These are phyloP conservation scores for Momotus momota DNA, from an alignment of 2,797 vertebrate genomes.

Conservation along the genomic window DNA sequence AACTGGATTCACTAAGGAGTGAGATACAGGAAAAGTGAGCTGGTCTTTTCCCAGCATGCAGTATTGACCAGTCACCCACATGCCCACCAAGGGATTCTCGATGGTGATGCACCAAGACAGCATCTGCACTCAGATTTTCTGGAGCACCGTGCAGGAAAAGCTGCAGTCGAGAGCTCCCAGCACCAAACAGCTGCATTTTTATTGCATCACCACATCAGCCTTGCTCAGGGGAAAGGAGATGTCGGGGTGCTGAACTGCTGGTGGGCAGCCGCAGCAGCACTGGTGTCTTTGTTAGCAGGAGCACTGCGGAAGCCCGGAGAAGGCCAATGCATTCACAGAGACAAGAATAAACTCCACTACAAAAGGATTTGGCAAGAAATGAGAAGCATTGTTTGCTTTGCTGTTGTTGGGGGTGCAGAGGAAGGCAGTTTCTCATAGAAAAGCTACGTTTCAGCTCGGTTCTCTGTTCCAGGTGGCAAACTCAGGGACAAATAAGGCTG, in stretches of 20 bases:
- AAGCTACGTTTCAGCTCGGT: not conserved
- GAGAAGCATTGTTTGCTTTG: not conserved
- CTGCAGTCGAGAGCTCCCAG: not conserved
- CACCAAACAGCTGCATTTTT: not conserved
- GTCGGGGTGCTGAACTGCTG: not conserved
- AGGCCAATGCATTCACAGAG: conserved; percentile 5
- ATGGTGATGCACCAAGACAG: not conserved
- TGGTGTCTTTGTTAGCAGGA: not conserved
- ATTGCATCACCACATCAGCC: not conserved
- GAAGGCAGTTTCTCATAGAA: not conserved
- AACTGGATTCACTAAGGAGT: not conserved
- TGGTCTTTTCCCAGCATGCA: not conserved
- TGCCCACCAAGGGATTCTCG: not conserved
- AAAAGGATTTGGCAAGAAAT: conserved; percentile 21
- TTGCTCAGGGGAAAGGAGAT: not conserved
- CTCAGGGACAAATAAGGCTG: not conserved
- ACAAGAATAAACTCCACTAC: not conserved
- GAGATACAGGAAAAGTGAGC: not conserved
- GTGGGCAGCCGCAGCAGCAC: not conserved
- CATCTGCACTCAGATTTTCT: not conserved
- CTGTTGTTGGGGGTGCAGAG: conserved; percentile 2
- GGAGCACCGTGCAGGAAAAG: not conserved
- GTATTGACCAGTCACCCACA: not conserved
- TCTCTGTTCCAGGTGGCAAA: conserved; percentile 7
- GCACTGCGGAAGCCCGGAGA: not conserved